Percentiles rank a stretch among this genome's conserved stretches.
Evolutionary conservation across 2,888 invertebrate genomes (phyloP).

Genomic region (Lithophane ornitopus): DNA sequence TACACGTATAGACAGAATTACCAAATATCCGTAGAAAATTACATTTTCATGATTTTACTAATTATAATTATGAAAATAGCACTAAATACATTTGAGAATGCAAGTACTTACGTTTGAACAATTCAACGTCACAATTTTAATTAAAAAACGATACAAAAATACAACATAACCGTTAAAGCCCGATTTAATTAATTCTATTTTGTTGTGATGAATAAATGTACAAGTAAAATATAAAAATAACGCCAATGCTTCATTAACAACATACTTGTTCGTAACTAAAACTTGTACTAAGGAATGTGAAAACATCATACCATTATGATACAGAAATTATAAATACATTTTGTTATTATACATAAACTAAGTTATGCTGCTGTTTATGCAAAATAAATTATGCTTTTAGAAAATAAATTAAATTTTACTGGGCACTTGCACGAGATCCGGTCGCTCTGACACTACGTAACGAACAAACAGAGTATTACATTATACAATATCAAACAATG

Average conservation of each 20-base stretch:
- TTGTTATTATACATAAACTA: constrained; percentile 77
- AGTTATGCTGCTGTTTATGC: constrained; percentile 81
- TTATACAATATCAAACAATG: constrained; percentile 73
- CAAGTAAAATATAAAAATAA: constrained; percentile 71
- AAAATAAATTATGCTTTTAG: constrained; percentile 83
- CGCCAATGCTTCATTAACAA: constrained; percentile 70
- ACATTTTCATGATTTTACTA: constrained; percentile 68
- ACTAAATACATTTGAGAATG: constrained; percentile 55
- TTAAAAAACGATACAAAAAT: constrained; percentile 77
- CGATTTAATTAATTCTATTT: constrained; percentile 72
- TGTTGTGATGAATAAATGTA: constrained; percentile 77
- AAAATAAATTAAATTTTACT: constrained; percentile 77
- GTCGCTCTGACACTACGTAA: constrained; percentile 33
- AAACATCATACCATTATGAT: constrained; percentile 83
- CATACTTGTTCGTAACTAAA: constrained; percentile 82
- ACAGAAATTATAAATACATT: constrained; percentile 89
- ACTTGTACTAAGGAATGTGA: constrained; percentile 83
- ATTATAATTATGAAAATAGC: constrained; percentile 61
- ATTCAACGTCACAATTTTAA: constrained; percentile 56
- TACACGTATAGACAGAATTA: constrained; percentile 75
- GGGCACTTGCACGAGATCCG: constrained; percentile 68
- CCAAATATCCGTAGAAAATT: constrained; percentile 71
- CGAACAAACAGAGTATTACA: constrained; percentile 74
- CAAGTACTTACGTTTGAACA: constrained; percentile 51
- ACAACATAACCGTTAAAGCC: constrained; percentile 73